Evolutionary conservation across 1,140 invertebrate species (phyloP), one percentile per base, ranked within the genome.

Genomic region (Caerostris darwini): DNA sequence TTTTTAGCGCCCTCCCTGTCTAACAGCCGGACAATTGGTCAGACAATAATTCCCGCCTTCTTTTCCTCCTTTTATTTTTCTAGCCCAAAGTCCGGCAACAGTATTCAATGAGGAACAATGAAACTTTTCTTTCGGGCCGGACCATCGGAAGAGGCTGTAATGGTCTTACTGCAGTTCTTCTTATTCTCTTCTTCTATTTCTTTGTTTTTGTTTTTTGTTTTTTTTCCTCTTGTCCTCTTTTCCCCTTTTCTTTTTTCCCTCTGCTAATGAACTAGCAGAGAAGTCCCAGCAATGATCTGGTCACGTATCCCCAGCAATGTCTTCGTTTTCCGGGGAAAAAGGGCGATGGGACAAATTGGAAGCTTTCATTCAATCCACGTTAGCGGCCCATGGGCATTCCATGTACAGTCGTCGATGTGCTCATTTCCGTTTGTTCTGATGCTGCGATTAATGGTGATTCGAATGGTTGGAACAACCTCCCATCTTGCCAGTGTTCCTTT

Each of bases 331-430:
- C 71, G 71, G 19, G 34, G 12, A 17, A 0, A 17, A 3, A 12
- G 17, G 17, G 56, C 14, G 53, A 58, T n/a, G 81, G 81, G 81
- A 83, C 81, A 83, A 83, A 83, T 83, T 83, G 81, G 53, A 83
- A 83, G 81, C 81, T 83, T 83, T 58, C 81, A 83, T 83, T 83
- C 81, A 83, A 83, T 83, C 81, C 81, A 83, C 81, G 81, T 83
- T 83, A 83, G 53, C 56, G 56, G 81, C 81, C 81, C 81, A 83
- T 17, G 81, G 81, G 81, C 81, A 83, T 83, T 54, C 6, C 53
- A 8, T 53, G 12, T 81, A 34, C 12, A 5, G 69, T 71, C 34
- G 5, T 71, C 69, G 69, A 71, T 71, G 50, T 71, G 69, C 69
- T 71, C 69, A 71, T 71, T 71, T 71, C 69, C 69, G 69, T 71